Evolutionary conservation across 2,113 vertebrate genomes (phyloP), one percentile per base, ranked within the genome.

Genomic region (Elephantulus edwardii): DNA sequence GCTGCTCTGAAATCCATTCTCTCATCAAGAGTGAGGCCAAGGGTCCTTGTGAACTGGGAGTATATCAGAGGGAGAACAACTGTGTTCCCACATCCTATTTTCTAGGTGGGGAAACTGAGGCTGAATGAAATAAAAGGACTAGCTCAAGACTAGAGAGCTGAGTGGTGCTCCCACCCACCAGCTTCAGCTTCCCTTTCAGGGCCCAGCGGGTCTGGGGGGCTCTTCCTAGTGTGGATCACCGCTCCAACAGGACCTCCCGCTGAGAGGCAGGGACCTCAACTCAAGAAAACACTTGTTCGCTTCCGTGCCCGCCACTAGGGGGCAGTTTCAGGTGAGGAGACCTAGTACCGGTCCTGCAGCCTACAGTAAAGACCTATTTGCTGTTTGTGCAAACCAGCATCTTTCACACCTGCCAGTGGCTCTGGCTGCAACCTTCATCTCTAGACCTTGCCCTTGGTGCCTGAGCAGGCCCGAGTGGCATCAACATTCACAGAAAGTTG

Each of bases 301-400:
- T 52, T 17, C 42, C 16, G 2, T 0, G 2, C 3, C 0, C 1
- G 9, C 22, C 11, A 13, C 68, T 11, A 1, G 10, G 13, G 60
- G 7, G 24, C 40, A 71, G 42, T 24, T 48, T 72, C 40, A n/a
- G 68, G 62, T 5, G 42, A 50, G 30, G 76, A 60, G 54, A 50
- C 35, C 20, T 1, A 1, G 40, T 10, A 3, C 60, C 64, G 33
- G 52, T 14, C 28, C 19, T 17, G 19, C 3, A 10, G 52, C 79
- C 44, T 75, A 11, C 3, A 9, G 6, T 33, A 9, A 28, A 6
- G 33, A 56, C 22, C 24, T 80, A 56, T 70, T 22, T 20, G 10
- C 24, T 8, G 20, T 33, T 54, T 62, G 84, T 48, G n/a, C 46
- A 30, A 71, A 54, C 44, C 1, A 0, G 42, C 17, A 10, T 8